Evolutionary conservation across 2,113 vertebrate genomes (phyloP).

Genomic region (Lophius piscatorius): DNA sequence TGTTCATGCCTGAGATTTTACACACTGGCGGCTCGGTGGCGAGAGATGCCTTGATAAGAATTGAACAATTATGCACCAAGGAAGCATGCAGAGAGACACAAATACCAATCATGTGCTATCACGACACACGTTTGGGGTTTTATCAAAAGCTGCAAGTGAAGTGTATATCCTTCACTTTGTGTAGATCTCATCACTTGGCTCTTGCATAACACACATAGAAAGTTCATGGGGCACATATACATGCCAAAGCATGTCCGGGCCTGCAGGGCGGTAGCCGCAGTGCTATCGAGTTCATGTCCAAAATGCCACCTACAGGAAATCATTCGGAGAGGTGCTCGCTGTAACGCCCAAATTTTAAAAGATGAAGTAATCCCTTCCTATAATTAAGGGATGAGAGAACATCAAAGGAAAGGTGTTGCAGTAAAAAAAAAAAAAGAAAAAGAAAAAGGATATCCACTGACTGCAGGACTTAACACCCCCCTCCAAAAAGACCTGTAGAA

Average conservation of each 20-base stretch:
- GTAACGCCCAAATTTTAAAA: constrained; percentile 7
- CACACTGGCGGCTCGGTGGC: constrained; percentile 10
- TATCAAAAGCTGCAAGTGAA: constrained; percentile 26
- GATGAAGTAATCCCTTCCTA: constrained; percentile 54
- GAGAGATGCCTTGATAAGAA: constrained; percentile 19
- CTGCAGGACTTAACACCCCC: constrained; percentile 3
- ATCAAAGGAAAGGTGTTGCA: constrained; percentile 55
- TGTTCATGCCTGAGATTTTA: constrained; percentile 46
- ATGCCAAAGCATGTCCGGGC: constrained; percentile 59
- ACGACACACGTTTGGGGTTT: constrained; percentile 7
- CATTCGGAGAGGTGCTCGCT: background rate
- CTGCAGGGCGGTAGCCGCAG: constrained; percentile 44
- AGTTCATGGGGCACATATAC: constrained; percentile 51
- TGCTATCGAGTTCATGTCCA: constrained; percentile 58
- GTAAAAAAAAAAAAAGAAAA: constrained; percentile 1
- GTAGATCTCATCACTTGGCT: constrained; percentile 54
- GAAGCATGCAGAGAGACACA: background rate
- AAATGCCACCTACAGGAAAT: constrained; percentile 58
- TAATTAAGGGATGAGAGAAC: constrained; percentile 68
- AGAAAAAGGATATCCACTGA: constrained; percentile 46
- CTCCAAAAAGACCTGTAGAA: background rate
- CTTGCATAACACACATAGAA: constrained; percentile 57
- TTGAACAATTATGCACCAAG: constrained; percentile 6
- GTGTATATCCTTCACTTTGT: constrained; percentile 23
- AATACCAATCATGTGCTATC: constrained; percentile 26